Conservation (phyloP, 2,113 vertebrate species). For the Pteronura brasiliensis region DNA sequence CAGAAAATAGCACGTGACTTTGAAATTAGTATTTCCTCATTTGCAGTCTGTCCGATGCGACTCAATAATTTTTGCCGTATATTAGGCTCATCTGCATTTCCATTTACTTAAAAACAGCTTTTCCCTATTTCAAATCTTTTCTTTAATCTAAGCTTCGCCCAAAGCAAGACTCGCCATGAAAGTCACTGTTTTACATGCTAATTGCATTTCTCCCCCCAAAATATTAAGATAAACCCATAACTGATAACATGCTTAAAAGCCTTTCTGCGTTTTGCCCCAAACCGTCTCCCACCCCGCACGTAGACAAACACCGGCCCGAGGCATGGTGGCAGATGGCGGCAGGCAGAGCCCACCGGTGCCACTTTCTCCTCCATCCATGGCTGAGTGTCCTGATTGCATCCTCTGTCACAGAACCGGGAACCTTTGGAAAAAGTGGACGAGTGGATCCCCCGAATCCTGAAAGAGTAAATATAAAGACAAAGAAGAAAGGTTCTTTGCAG, state of each 20-base stretch:
- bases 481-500: not conserved
- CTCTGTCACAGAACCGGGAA: not conserved
- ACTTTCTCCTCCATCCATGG: fast-evolving
- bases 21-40: not conserved
- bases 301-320: not conserved
- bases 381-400: not conserved
- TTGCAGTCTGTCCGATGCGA: not conserved
- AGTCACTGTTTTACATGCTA: constrained; percentile 43
- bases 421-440: not conserved
- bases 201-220: not conserved
- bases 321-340: not conserved
- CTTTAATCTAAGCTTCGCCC: constrained; percentile 31
- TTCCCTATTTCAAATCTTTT: not conserved
- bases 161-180: not conserved
- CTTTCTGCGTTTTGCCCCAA: not conserved
- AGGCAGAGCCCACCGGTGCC: not conserved
- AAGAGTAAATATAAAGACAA: no score
- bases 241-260: not conserved
- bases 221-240: not conserved
- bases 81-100: not conserved
- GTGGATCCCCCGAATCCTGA: not conserved
- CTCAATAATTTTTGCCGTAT: not conserved
- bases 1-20: not conserved
- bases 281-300: not conserved
- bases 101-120: not conserved